A percentile compares a stretch with the other conserved stretches of the same genome.
These are phyloP conservation scores for Zoanthus gigantus DNA, from an alignment of 92 coral and sea anemone species.

Conservation along the genomic window DNA sequence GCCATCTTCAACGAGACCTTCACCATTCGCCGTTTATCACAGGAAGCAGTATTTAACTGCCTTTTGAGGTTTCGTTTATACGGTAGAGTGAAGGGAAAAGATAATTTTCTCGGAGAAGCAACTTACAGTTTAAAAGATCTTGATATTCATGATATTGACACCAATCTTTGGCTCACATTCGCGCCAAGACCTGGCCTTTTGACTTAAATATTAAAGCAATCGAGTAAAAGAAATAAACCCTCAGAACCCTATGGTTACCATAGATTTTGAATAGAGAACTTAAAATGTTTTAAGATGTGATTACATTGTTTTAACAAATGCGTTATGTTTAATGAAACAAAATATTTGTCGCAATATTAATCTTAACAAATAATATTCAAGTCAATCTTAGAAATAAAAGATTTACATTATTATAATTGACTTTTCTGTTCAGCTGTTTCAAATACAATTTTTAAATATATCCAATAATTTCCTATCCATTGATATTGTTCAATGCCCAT, in stretches of 20 bases:
- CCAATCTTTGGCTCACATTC: constrained; percentile 45
- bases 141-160: constrained; percentile 39
- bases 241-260: no score
- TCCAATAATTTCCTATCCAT: no score
- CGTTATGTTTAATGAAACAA: neutral
- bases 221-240: neutral
- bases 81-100: constrained; percentile 35
- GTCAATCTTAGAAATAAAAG: neutral
- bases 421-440: neutral
- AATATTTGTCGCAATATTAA: neutral
- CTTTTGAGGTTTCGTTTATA: constrained; percentile 36
- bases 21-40: constrained; percentile 43
- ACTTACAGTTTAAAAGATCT: constrained; percentile 46
- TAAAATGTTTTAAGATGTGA: neutral
- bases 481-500: no score
- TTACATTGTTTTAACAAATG: neutral
- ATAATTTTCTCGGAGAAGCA: constrained; percentile 45
- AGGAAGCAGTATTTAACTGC: constrained; percentile 35
- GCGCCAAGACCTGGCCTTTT: constrained; percentile 40
- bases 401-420: neutral
- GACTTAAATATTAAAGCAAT: neutral
- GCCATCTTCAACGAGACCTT: constrained; percentile 44
- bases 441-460: no score
- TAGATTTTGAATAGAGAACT: neutral
- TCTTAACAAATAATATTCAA: neutral